Conservation (phyloP, 2,888 invertebrate species). For the Agrenia bidenticulata region DNA sequence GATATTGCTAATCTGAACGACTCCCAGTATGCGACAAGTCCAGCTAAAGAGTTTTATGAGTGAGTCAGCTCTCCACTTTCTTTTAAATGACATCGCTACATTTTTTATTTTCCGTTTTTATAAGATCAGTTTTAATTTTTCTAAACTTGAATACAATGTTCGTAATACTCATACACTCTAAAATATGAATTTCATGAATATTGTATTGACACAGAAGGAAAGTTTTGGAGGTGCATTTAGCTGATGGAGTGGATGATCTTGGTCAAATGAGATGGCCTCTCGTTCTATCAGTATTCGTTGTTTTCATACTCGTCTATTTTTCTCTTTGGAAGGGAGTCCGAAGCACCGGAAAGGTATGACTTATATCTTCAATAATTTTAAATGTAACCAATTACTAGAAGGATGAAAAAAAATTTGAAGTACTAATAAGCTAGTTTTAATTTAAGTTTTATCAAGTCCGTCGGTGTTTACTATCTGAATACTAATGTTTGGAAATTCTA, state of each 20-base stretch:
- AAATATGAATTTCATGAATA: no score
- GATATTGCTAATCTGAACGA: constrained; percentile 59
- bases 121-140: neutral
- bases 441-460: no score
- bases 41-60: constrained; percentile 87
- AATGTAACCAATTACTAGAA: no score
- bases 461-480: no score
- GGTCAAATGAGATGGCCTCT: constrained; percentile 86
- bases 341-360: constrained; percentile 93
- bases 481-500: no score
- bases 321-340: constrained; percentile 93
- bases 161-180: no score
- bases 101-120: neutral
- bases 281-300: constrained; percentile 84
- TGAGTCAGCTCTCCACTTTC: constrained; percentile 59
- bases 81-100: neutral
- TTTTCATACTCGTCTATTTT: constrained; percentile 92
- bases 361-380: no score
- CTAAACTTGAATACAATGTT: neutral
- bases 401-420: no score
- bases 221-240: constrained; percentile 79
- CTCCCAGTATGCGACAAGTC: constrained; percentile 63
- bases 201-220: constrained; percentile 65
- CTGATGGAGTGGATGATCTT: constrained; percentile 80
- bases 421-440: no score